Conservation (phyloP, 2,113 vertebrate genomes). For the Stictonetta naevosa region DNA sequence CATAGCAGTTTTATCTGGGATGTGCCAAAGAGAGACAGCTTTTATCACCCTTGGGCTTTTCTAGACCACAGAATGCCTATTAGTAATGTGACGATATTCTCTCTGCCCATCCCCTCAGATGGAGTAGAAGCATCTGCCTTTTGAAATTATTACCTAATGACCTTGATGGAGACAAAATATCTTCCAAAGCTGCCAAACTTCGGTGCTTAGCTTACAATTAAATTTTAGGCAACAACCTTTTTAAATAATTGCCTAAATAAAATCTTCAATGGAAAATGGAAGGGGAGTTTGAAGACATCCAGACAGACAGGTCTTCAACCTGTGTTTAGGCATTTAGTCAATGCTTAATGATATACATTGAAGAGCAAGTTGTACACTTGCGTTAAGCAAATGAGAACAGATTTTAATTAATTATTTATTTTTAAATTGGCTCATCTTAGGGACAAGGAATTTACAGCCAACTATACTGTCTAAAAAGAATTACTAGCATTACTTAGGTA, state of each 20-base stretch:
- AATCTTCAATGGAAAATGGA: not conserved
- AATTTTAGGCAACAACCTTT: not conserved
- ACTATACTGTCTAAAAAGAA: not conserved
- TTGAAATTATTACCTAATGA: not conserved
- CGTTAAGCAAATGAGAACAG: not conserved
- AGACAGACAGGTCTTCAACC: not conserved
- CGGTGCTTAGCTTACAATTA: not conserved
- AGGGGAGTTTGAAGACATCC: fast-evolving
- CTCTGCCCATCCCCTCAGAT: not conserved
- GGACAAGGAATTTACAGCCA: not conserved
- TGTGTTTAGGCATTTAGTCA: not conserved
- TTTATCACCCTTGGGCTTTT: not conserved
- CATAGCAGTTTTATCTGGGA: not conserved
- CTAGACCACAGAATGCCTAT: not conserved
- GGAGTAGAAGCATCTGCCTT: not conserved
- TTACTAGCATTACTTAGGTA: not conserved
- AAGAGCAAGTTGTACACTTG: not conserved
- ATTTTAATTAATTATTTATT: not conserved
- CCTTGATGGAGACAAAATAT: not conserved
- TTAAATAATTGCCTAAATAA: not conserved
- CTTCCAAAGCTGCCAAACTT: not conserved
- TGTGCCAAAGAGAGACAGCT: not conserved
- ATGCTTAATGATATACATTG: not conserved
- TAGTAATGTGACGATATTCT: fast-evolving
- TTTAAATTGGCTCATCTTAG: not conserved